These are phyloP conservation scores for Silurus glanis DNA, from an alignment of 2,113 vertebrate genomes.

Conservation along the genomic window DNA sequence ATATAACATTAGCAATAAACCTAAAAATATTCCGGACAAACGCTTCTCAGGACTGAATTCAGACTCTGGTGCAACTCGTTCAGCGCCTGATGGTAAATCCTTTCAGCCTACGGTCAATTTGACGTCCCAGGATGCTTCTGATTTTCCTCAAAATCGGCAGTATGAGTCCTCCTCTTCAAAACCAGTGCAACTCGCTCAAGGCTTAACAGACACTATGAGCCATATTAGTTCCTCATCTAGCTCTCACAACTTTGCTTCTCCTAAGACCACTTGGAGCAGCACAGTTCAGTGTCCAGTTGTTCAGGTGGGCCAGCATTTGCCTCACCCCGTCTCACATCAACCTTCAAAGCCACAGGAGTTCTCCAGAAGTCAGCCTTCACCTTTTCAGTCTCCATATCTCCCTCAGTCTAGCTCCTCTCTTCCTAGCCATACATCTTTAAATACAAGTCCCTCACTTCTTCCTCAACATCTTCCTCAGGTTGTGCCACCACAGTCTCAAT, in stretches of 20 bases:
- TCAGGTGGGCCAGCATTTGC: not conserved
- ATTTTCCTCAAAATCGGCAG: too few species aligned
- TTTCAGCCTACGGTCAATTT: not conserved
- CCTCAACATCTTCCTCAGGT: not conserved
- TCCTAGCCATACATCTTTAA: not conserved
- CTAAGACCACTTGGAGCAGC: not conserved
- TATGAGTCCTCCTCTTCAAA: not conserved
- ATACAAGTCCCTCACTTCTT: not conserved
- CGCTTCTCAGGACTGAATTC: not conserved
- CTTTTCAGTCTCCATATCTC: not conserved
- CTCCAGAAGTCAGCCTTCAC: not conserved
- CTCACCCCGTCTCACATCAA: not conserved
- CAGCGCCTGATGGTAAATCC: not conserved
- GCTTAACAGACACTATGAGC: not conserved
- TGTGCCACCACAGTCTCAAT: not conserved
- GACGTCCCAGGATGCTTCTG: not conserved
- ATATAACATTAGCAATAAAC: not conserved
- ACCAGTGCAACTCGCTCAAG: not conserved
- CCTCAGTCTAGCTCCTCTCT: not conserved
- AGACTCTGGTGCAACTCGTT: not conserved
- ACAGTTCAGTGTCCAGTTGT: not conserved
- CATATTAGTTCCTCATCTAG: not conserved
- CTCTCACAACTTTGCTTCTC: not conserved
- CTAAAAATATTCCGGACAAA: not conserved
- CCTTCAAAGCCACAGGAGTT: not conserved